phyloP scores from a whole-genome alignment of 2,113 vertebrate genomes.

The Gobius niger region DNA sequence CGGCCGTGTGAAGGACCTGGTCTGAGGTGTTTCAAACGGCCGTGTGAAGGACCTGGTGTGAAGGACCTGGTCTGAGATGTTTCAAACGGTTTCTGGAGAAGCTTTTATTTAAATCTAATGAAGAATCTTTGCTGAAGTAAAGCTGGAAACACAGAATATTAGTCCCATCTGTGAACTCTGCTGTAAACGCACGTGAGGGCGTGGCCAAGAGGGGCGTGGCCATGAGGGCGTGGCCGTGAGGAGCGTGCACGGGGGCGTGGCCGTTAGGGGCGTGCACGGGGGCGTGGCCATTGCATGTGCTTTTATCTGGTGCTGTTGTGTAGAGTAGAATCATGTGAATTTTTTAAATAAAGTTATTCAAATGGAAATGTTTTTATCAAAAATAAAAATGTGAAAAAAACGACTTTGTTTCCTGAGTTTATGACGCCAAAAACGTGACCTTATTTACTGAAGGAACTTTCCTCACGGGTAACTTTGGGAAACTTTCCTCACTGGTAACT shows the following conservation, averaged over 20 bases:
- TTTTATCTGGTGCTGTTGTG: not conserved
- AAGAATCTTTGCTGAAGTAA: not conserved
- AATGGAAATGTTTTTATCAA: not conserved
- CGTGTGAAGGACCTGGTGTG: too few species aligned
- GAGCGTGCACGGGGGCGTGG: not conserved
- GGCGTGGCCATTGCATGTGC: not conserved
- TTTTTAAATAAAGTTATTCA: conserved; percentile 5
- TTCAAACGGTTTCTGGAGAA: too few species aligned
- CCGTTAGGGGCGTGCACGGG: too few species aligned
- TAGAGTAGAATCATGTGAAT: conserved; percentile 6
- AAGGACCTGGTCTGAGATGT: too few species aligned
- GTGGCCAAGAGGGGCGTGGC: not conserved
- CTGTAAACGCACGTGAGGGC: not conserved
- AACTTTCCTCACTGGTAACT: too few species aligned
- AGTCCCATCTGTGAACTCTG: not conserved
- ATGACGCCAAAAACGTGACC: too few species aligned
- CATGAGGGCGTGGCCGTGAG: not conserved
- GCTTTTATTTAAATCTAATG: not conserved
- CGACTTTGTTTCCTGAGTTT: too few species aligned
- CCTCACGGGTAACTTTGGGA: too few species aligned
- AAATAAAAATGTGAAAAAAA: not conserved
- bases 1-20: too few species aligned
- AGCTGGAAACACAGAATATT: not conserved
- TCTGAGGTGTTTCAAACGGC: too few species aligned
- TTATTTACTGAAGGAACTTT: too few species aligned